phyloP scores from a whole-genome alignment of 2,113 vertebrate species.

The Sminthopsis crassicaudata region DNA sequence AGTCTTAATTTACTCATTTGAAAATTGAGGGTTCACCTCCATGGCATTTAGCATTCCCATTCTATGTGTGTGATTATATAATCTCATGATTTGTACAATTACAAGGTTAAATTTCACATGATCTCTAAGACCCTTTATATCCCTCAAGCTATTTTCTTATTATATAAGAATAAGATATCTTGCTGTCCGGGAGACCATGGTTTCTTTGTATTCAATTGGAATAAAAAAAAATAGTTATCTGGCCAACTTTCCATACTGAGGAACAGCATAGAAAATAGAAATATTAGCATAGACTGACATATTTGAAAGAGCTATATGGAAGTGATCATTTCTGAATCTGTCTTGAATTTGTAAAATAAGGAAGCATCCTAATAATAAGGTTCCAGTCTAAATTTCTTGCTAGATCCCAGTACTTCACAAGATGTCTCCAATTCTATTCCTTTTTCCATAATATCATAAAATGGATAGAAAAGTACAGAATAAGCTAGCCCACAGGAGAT shows the following conservation, averaged over 20 bases:
- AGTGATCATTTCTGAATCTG: not conserved
- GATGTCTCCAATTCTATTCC: not conserved
- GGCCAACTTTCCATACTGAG: not conserved
- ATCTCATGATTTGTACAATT: not conserved
- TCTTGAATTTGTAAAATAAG: not conserved
- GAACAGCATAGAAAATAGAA: not conserved
- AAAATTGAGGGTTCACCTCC: not conserved
- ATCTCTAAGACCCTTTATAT: not conserved
- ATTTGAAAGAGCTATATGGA: not conserved
- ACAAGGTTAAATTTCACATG: not conserved
- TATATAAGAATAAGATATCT: not conserved
- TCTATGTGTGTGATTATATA: not conserved
- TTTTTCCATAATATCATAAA: not conserved
- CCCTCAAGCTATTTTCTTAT: not conserved
- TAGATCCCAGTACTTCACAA: not conserved
- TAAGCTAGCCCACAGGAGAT: not conserved
- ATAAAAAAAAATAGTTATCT: not conserved
- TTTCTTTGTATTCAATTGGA: not conserved
- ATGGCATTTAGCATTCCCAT: not conserved
- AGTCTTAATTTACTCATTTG: not conserved
- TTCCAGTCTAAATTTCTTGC: not conserved
- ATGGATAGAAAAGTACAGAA: not conserved
- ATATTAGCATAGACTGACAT: too few species aligned
- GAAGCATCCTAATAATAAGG: not conserved
- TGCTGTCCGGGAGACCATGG: not conserved